Evolutionary conservation across 2,888 invertebrate genomes (phyloP), one percentile per base, ranked within the genome.

Genomic region (Drosophila lacicola): DNA sequence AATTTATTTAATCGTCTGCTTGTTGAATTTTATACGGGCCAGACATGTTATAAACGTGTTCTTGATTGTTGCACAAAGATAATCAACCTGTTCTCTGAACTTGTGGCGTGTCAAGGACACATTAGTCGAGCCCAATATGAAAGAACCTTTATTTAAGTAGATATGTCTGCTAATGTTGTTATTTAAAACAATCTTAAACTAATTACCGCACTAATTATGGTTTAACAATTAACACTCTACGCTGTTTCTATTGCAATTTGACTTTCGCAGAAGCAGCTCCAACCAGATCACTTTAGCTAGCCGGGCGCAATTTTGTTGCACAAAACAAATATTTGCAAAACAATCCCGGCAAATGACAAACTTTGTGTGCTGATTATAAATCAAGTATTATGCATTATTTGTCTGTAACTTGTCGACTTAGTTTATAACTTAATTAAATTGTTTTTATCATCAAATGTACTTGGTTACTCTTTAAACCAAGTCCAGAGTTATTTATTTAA

Each of bases 11-110:
- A 42, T 17, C 29, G 62, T 39, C 53, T 41, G 17, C 17, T 44
- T 25, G n/a, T 37, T 0, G 33, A 42, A 37, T 29, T 29, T 29
- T 14, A 25, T 33, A 47, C 51, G 47, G 6, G 6, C 29, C 45
- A 14, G 44, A 37, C 65, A 42, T 42, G 73, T 36, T 51, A 45
- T 19, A 36, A 49, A 62, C 74, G 49, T 72, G 74, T 56, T 70
- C 46, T 36, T 54, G 50, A 50, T 57, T 57, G 64, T 46, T 13
- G 2, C 13, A 10, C 13, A 37, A 14, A 34, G 55, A 56, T 73
- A 61, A 60, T 45, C 29, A 55, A 56, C 10, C 36, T 9, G 41
- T 14, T 57, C 33, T 53, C 29, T 8, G 33, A 19, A 25, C 39
- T n/a, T 33, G 36, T 49, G 39, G 17, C 33, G 36, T 50, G 54